Conservation (phyloP, 2,797 vertebrate species). For the Oryzias sinensis region DNA sequence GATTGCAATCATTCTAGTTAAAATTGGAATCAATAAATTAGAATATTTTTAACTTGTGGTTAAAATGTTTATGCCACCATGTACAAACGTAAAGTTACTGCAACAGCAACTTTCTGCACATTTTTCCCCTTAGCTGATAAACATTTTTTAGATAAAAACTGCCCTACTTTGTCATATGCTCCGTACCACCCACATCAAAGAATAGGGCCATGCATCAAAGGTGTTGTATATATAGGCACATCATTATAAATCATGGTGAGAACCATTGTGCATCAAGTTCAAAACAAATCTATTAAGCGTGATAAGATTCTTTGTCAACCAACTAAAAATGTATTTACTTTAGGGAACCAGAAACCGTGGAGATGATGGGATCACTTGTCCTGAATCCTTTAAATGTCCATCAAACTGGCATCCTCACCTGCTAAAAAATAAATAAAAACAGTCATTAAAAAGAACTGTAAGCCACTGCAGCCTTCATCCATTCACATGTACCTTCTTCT, state of each 20-base stretch:
- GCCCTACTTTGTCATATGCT: conserved; percentile 14
- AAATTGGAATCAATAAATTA: neutral
- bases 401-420: conserved; percentile 78
- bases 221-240: conserved; percentile 30
- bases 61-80: conserved; percentile 1
- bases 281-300: conserved; percentile 26
- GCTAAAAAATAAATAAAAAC: neutral
- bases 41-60: neutral
- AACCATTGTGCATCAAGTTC: conserved; percentile 24
- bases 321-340: conserved; percentile 1
- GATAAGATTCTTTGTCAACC: conserved; percentile 13
- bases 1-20: neutral
- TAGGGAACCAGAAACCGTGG: conserved; percentile 26
- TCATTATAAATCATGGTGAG: conserved; percentile 14
- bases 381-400: conserved; percentile 70
- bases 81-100: conserved; percentile 1
- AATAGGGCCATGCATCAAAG: conserved; percentile 21
- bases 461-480: neutral
- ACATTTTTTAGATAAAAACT: conserved; percentile 20
- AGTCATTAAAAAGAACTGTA: neutral
- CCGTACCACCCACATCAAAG: neutral
- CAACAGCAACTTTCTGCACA: neutral
- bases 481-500: conserved; percentile 63
- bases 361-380: conserved; percentile 14
- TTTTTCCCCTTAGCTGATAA: neutral